phyloP scores from a whole-genome alignment of 2,113 vertebrate species.

The Pomatorhinus ruficollis region DNA sequence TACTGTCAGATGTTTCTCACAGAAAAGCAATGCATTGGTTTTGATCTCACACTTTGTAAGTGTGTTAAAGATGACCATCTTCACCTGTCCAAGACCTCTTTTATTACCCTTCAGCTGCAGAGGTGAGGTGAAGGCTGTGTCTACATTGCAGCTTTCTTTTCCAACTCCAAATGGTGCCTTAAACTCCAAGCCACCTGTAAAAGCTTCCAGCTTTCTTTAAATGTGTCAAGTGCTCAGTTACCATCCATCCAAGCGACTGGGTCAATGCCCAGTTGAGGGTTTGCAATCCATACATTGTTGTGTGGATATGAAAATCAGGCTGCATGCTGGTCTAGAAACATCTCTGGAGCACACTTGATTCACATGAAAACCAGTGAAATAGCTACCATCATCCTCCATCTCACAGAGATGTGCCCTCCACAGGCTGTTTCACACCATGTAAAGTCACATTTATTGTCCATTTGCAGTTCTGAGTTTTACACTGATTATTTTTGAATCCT shows the following conservation, averaged over 20 bases:
- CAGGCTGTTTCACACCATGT: neutral
- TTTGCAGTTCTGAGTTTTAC: neutral
- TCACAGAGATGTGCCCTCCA: neutral
- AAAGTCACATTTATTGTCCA: accelerated
- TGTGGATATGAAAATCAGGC: neutral
- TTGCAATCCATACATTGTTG: neutral
- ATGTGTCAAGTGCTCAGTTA: neutral
- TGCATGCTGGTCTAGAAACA: neutral
- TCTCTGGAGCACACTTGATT: neutral
- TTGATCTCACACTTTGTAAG: neutral
- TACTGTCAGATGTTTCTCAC: neutral
- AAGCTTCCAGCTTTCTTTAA: neutral
- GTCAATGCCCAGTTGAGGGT: neutral
- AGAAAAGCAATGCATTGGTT: neutral
- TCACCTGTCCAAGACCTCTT: neutral
- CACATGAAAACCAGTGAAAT: neutral
- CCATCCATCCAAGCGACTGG: neutral
- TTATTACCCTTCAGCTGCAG: neutral
- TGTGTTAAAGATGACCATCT: neutral
- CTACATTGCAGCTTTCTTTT: neutral
- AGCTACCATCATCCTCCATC: neutral
- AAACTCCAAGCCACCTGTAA: neutral
- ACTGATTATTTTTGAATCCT: neutral
- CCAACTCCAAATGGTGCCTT: neutral
- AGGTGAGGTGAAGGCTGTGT: neutral